Evolutionary conservation across 2,888 invertebrate species (phyloP).

Genomic region (Apamea epomidion): DNA sequence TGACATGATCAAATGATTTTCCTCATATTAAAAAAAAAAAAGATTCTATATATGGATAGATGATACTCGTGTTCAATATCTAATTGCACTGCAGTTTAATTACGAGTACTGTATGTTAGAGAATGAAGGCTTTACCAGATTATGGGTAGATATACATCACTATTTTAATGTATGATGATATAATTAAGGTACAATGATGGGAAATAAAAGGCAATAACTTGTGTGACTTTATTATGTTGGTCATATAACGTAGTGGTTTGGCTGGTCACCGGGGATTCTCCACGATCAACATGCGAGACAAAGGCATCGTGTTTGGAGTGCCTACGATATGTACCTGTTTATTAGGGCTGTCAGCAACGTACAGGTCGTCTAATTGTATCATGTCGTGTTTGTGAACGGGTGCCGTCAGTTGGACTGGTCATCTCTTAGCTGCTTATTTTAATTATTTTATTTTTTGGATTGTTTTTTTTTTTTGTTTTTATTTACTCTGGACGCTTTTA

Average conservation of each 20-base stretch:
- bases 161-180: conserved; percentile 25
- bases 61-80: conserved; percentile 1
- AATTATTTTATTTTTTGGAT: background rate
- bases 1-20: background rate
- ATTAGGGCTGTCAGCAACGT: conserved; percentile 45
- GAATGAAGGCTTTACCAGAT: conserved; percentile 20
- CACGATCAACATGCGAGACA: conserved; percentile 65
- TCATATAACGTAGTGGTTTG: conserved; percentile 62
- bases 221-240: conserved; percentile 59
- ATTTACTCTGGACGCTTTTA: no score
- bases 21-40: no score
- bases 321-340: conserved; percentile 24
- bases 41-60: conserved; percentile 3
- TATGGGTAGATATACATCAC: conserved; percentile 15
- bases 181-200: conserved; percentile 32
- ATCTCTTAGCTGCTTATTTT: background rate
- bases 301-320: conserved; percentile 42
- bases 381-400: background rate
- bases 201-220: conserved; percentile 60
- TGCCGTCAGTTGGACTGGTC: background rate
- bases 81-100: conserved; percentile 27
- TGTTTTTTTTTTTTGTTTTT: no score
- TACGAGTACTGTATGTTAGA: background rate
- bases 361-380: background rate
- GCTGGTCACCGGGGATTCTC: conserved; percentile 70